These are phyloP conservation scores for Torymus aiolomorphi DNA, from an alignment of 2,888 invertebrate genomes.

Conservation along the genomic window DNA sequence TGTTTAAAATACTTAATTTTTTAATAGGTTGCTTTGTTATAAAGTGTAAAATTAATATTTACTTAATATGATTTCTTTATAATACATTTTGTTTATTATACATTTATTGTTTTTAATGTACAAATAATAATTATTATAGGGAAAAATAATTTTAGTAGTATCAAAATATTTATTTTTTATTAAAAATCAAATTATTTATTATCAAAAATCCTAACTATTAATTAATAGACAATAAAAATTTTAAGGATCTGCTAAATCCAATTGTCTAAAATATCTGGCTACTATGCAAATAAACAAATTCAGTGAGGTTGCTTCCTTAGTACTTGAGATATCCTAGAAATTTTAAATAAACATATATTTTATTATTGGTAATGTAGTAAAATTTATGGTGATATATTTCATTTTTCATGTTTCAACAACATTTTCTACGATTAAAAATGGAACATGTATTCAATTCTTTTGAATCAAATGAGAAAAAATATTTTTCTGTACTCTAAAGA, in stretches of 20 bases:
- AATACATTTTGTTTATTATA: conserved; percentile 45
- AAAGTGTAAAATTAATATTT: conserved; percentile 51
- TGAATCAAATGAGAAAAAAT: conserved; percentile 13
- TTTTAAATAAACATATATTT: conserved; percentile 34
- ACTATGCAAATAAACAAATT: conserved; percentile 87
- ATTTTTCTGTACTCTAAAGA: too few relatives aligned
- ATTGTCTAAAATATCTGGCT: conserved; percentile 84
- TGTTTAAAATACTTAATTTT: conserved; percentile 50
- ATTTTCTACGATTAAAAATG: background rate
- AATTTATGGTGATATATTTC: background rate
- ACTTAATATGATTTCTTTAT: conserved; percentile 51
- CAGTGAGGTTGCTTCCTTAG: conserved; percentile 77
- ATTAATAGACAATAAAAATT: conserved; percentile 49
- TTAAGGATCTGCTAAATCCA: conserved; percentile 82
- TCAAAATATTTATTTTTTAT: conserved; percentile 54
- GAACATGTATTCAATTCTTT: background rate
- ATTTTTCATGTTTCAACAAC: conserved; percentile 14
- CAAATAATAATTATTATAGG: conserved; percentile 36
- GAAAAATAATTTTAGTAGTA: conserved; percentile 42
- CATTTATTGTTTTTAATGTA: conserved; percentile 33
- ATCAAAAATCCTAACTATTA: conserved; percentile 49
- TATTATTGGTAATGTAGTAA: conserved; percentile 38
- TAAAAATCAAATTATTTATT: background rate
- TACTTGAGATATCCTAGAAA: conserved; percentile 60
- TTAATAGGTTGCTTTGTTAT: conserved; percentile 54